Conservation (phyloP, 2,888 invertebrate species). For the Acheta domesticus region DNA sequence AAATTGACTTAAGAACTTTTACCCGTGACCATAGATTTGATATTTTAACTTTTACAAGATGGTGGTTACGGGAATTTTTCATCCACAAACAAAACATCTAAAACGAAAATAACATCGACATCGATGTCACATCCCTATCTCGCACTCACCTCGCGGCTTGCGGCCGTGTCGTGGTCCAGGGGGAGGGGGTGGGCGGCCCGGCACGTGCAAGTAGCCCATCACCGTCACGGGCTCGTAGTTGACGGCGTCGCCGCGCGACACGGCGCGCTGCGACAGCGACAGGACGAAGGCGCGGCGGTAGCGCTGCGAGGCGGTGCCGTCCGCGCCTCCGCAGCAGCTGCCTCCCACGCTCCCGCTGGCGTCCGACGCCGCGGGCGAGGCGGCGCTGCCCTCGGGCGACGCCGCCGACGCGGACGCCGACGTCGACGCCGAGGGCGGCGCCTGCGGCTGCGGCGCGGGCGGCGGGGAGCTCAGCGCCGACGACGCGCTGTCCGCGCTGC, state of each 20-base stretch:
- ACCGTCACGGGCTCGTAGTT: slow-evolving; percentile 68
- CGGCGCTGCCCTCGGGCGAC: slow-evolving; percentile 19
- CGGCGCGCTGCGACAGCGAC: slow-evolving; percentile 57
- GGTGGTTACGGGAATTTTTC: too few relatives aligned
- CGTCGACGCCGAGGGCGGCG: slow-evolving; percentile 23
- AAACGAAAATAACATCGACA: too few relatives aligned
- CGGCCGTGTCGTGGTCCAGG: slow-evolving; percentile 38
- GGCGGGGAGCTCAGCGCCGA: slow-evolving; percentile 40
- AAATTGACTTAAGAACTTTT: too few relatives aligned
- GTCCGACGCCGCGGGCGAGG: slow-evolving; percentile 26
- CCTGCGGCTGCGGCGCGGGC: slow-evolving; percentile 40
- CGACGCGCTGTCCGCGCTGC: slow-evolving; percentile 45
- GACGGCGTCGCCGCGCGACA: slow-evolving; percentile 67
- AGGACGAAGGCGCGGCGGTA: slow-evolving; percentile 51
- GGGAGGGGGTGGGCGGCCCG: slow-evolving; percentile 38
- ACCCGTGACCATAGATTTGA: too few relatives aligned
- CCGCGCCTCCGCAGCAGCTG: not conserved
- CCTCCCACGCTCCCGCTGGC: slow-evolving; percentile 25
- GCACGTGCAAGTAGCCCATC: slow-evolving; percentile 59
- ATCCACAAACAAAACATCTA: too few relatives aligned
- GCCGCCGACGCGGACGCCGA: slow-evolving; percentile 20
- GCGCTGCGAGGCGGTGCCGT: slow-evolving; percentile 36
- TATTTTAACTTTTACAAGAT: too few relatives aligned
- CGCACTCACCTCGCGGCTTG: slow-evolving; percentile 30
- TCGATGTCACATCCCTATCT: too few relatives aligned